Conservation (phyloP, 2,113 vertebrate genomes). For the Platichthys stellatus region DNA sequence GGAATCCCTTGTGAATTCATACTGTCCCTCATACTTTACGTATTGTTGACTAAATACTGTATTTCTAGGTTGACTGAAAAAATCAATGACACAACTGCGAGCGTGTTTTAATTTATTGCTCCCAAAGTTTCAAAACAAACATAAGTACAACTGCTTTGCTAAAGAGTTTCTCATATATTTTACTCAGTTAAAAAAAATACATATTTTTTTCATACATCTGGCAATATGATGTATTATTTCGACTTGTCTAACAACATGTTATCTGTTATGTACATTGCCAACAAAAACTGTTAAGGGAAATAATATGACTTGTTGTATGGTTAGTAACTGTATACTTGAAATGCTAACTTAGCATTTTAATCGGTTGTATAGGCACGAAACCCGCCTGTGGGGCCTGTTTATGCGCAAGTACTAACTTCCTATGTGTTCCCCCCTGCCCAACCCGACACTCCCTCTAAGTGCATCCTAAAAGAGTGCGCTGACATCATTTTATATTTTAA, state of each 20-base stretch:
- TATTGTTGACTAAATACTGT: background rate
- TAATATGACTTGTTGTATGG: constrained; percentile 44
- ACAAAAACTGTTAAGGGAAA: constrained; percentile 63
- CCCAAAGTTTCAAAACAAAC: constrained; percentile 72
- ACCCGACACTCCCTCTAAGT: constrained; percentile 11
- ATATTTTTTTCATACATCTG: constrained; percentile 54
- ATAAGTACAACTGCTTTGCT: constrained; percentile 62
- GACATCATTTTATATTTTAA: constrained; percentile 68
- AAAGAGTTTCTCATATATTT: constrained; percentile 63
- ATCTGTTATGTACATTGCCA: constrained; percentile 46
- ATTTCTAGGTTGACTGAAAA: background rate
- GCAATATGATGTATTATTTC: constrained; percentile 48
- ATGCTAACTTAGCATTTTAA: constrained; percentile 64
- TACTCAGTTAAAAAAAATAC: constrained; percentile 66
- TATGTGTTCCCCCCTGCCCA: constrained; percentile 1
- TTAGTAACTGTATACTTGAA: constrained; percentile 42
- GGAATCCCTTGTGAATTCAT: background rate
- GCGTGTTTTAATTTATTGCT: constrained; percentile 74
- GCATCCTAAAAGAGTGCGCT: constrained; percentile 55
- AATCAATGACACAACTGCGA: constrained; percentile 16
- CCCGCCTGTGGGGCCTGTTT: constrained; percentile 53
- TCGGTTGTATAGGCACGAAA: constrained; percentile 76
- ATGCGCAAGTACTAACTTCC: constrained; percentile 49
- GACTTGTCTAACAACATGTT: constrained; percentile 46
- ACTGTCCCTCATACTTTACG: background rate